Conservation (phyloP, 2,797 vertebrate genomes). For the Fistularia tabacaria region DNA sequence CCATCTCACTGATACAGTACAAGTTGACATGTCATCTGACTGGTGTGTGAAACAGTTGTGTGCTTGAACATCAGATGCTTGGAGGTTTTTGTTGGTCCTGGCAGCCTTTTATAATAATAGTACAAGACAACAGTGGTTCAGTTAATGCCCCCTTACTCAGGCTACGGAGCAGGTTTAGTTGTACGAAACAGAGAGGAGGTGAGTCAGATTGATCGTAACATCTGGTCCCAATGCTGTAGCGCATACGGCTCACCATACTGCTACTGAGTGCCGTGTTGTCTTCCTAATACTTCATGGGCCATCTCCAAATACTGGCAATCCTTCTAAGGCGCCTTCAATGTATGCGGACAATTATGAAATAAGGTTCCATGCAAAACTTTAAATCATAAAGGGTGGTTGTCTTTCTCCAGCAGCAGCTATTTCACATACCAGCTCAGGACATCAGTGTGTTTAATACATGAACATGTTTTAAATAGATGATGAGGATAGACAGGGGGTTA, state of each 20-base stretch:
- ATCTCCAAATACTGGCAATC: no score
- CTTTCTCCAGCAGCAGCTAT: conserved; percentile 40
- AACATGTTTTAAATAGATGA: conserved; percentile 57
- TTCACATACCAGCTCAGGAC: conserved; percentile 53
- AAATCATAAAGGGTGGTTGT: conserved; percentile 33
- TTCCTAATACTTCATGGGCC: no score
- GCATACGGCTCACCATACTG: no score
- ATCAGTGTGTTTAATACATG: conserved; percentile 34
- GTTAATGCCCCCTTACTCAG: conserved; percentile 2
- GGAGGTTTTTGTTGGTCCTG: conserved; percentile 48
- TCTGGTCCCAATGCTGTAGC: conserved; percentile 27
- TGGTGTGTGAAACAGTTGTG: conserved; percentile 58
- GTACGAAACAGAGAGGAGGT: conserved; percentile 1
- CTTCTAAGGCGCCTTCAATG: no score
- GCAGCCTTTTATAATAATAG: conserved; percentile 35
- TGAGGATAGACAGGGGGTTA: conserved; percentile 27
- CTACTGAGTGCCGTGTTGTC: no score
- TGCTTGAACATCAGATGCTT: conserved; percentile 51
- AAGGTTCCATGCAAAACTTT: conserved; percentile 36
- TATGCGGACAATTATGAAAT: background rate
- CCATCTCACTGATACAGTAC: conserved; percentile 45
- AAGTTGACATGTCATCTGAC: conserved; percentile 34
- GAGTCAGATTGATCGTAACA: conserved; percentile 20
- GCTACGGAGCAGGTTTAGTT: conserved; percentile 5
- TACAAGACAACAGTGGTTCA: conserved; percentile 34